Evolutionary conservation across 2,113 vertebrate species (phyloP).

Genomic region (Strigops habroptila): DNA sequence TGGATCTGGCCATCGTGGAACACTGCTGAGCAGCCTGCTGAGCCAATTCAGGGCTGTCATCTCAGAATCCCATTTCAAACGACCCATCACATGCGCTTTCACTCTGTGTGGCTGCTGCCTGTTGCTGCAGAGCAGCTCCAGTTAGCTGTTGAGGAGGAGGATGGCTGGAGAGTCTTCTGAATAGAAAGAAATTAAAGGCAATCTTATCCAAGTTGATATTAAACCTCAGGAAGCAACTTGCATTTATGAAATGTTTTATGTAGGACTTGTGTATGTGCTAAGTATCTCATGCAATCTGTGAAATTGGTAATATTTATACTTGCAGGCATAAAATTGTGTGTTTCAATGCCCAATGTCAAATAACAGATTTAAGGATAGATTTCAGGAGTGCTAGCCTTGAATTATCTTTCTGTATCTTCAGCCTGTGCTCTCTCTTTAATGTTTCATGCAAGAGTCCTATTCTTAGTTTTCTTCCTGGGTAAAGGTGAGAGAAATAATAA

Average conservation of each 20-base stretch:
- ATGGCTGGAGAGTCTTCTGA: background rate
- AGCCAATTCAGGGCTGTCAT: background rate
- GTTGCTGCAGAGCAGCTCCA: background rate
- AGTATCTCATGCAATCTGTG: background rate
- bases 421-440: background rate
- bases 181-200: background rate
- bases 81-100: accelerated
- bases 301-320: background rate
- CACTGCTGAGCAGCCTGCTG: background rate
- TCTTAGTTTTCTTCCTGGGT: background rate
- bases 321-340: background rate
- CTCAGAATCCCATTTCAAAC: background rate
- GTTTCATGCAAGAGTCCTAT: background rate
- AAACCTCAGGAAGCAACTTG: background rate
- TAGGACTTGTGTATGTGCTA: background rate
- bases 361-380: background rate
- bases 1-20: background rate
- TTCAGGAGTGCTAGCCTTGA: background rate
- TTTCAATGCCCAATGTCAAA: background rate
- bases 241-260: background rate
- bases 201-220: background rate
- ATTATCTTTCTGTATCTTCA: background rate
- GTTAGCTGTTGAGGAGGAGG: background rate
- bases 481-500: background rate
- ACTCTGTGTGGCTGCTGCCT: background rate